These are phyloP conservation scores for Philereme transversata DNA, from an alignment of 2,888 invertebrate species.

Conservation along the genomic window DNA sequence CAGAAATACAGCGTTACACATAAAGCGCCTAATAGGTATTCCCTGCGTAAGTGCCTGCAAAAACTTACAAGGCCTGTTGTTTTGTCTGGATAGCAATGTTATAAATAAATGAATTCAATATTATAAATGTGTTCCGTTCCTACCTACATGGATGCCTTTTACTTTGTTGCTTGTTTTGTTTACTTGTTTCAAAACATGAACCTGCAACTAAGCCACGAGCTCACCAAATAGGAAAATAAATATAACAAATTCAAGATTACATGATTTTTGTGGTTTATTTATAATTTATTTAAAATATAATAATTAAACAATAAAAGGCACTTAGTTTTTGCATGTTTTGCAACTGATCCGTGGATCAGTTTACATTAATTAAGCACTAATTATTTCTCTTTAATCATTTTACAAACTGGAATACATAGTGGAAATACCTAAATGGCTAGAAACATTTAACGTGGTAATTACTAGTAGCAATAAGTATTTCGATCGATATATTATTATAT, in stretches of 20 bases:
- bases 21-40: no score
- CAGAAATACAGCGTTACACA: no score
- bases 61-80: not conserved
- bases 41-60: not conserved
- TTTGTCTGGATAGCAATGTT: not conserved
- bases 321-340: not conserved
- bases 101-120: not conserved
- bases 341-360: not conserved
- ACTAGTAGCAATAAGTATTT: conserved; percentile 25
- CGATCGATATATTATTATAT: conserved; percentile 32
- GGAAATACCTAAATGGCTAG: conserved; percentile 30
- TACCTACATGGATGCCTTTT: not conserved
- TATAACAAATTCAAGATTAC: no score
- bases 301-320: no score
- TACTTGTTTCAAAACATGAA: not conserved
- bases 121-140: not conserved
- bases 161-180: not conserved
- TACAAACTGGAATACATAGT: conserved; percentile 40
- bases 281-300: no score
- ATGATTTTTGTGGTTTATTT: no score
- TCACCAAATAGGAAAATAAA: no score
- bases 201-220: not conserved
- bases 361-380: conserved; percentile 68
- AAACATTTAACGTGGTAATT: conserved; percentile 25
- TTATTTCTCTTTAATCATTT: conserved; percentile 63